These are phyloP conservation scores for Cantharis flavilabris DNA, from an alignment of 2,888 invertebrate genomes.

Conservation along the genomic window DNA sequence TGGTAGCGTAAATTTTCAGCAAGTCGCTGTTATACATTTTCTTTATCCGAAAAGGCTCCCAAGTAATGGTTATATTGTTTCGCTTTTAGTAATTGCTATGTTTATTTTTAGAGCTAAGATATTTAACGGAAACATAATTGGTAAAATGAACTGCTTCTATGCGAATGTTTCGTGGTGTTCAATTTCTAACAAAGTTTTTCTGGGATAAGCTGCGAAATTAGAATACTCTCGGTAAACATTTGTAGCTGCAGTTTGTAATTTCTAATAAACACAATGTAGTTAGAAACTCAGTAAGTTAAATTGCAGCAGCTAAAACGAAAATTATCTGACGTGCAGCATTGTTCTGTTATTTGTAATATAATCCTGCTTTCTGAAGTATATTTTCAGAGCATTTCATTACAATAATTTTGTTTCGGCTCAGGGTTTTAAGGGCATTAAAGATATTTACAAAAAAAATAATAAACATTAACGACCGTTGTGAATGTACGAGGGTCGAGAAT, in stretches of 20 bases:
- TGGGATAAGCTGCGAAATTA: background rate
- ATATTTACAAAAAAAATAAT: background rate
- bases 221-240: background rate
- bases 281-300: background rate
- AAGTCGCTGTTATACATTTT: background rate
- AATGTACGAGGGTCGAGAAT: background rate
- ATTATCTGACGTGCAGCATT: background rate
- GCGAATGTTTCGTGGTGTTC: background rate
- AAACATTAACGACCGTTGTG: background rate
- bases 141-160: background rate
- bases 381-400: too few species aligned
- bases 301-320: background rate
- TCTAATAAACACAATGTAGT: background rate
- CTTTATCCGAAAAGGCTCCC: background rate
- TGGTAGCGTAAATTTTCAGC: background rate
- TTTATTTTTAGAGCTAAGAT: background rate
- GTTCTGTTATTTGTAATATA: background rate
- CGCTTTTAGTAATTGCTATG: background rate
- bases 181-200: background rate
- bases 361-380: background rate
- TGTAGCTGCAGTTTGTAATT: background rate
- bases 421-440: background rate
- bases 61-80: background rate
- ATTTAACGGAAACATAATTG: background rate
- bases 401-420: background rate